Conservation (phyloP, 2,797 vertebrate genomes). For the Syngnathus rostellatus region DNA sequence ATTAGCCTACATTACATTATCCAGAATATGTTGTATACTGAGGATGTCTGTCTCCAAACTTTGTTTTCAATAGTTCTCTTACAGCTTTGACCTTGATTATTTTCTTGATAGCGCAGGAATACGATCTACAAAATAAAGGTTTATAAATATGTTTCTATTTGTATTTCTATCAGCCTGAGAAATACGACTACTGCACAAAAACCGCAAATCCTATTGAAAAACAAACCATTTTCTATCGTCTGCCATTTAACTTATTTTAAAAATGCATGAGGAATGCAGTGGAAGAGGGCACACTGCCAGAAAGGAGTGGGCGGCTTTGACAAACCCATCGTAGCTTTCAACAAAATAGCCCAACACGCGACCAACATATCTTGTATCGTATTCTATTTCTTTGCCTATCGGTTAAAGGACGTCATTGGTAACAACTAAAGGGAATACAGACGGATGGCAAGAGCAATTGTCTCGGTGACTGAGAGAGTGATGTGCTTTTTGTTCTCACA, state of each 20-base stretch:
- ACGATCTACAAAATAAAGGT: no score
- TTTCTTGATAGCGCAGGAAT: no score
- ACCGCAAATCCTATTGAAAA: neutral
- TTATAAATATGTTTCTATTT: neutral
- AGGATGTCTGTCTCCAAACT: no score
- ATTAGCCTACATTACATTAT: no score
- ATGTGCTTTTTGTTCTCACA: constrained; percentile 41
- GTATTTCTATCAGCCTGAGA: neutral
- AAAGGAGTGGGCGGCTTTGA: constrained; percentile 35
- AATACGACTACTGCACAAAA: neutral
- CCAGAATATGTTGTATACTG: no score
- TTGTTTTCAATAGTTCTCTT: no score
- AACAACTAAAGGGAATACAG: constrained; percentile 17
- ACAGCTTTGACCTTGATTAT: no score
- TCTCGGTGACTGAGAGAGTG: constrained; percentile 27
- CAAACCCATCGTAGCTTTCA: constrained; percentile 48
- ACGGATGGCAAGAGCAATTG: constrained; percentile 22
- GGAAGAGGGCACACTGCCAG: constrained; percentile 10
- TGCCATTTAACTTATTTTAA: neutral
- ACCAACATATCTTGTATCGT: constrained; percentile 30
- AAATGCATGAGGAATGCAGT: neutral
- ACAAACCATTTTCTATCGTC: no score
- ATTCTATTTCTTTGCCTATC: constrained; percentile 15
- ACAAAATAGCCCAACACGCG: constrained; percentile 32
- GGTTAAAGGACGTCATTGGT: constrained; percentile 32